phyloP scores from a whole-genome alignment of 2,797 vertebrate genomes.

The Phataginus tricuspis region DNA sequence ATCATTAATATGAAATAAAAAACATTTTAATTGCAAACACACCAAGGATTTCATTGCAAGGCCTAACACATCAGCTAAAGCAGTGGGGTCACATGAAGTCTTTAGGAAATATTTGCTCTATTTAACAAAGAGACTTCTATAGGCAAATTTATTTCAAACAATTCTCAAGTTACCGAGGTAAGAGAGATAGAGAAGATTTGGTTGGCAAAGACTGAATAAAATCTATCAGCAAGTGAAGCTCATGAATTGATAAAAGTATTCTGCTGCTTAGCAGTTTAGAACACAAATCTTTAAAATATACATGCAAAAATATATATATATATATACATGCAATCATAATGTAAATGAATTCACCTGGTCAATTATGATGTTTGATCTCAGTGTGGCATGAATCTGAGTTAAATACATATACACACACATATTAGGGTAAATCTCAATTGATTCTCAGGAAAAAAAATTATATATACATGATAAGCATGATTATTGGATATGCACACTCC shows the following conservation, averaged over 20 bases:
- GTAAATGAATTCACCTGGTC: neutral
- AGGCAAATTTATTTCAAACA: slow-evolving; percentile 78
- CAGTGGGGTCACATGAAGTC: slow-evolving; percentile 77
- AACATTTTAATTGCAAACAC: slow-evolving; percentile 85
- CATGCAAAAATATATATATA: neutral
- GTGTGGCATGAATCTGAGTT: neutral
- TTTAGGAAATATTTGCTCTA: slow-evolving; percentile 83
- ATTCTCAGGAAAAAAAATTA: slow-evolving; percentile 10
- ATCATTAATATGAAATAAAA: slow-evolving; percentile 86
- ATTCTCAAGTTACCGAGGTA: slow-evolving; percentile 78
- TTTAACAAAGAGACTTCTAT: slow-evolving; percentile 81
- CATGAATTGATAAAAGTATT: slow-evolving; percentile 39
- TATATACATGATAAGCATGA: neutral
- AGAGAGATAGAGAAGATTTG: slow-evolving; percentile 53
- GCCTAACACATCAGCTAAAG: slow-evolving; percentile 70
- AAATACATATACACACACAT: neutral
- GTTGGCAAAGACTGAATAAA: slow-evolving; percentile 66
- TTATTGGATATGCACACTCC: neutral
- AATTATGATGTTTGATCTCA: slow-evolving; percentile 24
- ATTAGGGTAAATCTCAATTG: neutral
- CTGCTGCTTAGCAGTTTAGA: neutral
- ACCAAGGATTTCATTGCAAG: slow-evolving; percentile 75
- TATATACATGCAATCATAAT: neutral
- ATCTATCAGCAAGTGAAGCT: slow-evolving; percentile 53
- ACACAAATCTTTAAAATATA: slow-evolving; percentile 33